These are phyloP conservation scores for Drosophila bocqueti DNA, from an alignment of 1,140 invertebrate genomes.

Conservation along the genomic window DNA sequence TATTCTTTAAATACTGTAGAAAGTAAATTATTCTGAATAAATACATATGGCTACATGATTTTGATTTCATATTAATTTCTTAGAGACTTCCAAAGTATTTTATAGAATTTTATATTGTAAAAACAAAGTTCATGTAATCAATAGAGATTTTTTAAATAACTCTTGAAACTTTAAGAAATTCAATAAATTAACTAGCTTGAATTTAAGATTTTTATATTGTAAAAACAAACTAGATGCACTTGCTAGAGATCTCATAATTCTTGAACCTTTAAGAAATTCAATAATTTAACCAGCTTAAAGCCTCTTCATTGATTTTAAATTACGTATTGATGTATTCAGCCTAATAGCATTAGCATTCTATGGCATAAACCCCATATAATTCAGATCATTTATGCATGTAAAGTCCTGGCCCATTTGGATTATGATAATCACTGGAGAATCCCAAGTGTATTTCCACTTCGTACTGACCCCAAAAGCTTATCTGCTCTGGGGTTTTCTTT, in stretches of 20 bases:
- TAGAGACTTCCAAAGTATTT: not conserved
- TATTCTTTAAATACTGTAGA: rapidly evolving
- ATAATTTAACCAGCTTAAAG: not conserved
- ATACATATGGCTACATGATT: not conserved
- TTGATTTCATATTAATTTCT: not conserved
- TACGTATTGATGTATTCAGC: slow-evolving; percentile 8
- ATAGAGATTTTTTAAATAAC: not conserved
- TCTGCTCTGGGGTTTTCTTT: slow-evolving; percentile 18
- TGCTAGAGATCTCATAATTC: not conserved
- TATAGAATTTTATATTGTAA: not conserved
- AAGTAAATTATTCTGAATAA: not conserved
- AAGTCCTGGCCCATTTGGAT: slow-evolving; percentile 4
- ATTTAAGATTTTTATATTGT: no score
- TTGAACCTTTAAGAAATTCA: not conserved
- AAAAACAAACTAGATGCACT: no score
- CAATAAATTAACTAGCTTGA: no score
- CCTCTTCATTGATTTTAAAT: slow-evolving; percentile 2
- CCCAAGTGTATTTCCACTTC: slow-evolving; percentile 38
- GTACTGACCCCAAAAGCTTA: slow-evolving; percentile 27
- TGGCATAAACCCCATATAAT: not conserved
- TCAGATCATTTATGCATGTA: slow-evolving; percentile 4
- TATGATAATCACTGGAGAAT: slow-evolving; percentile 24
- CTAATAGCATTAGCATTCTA: not conserved
- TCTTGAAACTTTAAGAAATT: not conserved
- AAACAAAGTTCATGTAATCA: not conserved